Base-by-base conservation (phyloP, 2,888 invertebrate species). In the Apamea sordens region DNA sequence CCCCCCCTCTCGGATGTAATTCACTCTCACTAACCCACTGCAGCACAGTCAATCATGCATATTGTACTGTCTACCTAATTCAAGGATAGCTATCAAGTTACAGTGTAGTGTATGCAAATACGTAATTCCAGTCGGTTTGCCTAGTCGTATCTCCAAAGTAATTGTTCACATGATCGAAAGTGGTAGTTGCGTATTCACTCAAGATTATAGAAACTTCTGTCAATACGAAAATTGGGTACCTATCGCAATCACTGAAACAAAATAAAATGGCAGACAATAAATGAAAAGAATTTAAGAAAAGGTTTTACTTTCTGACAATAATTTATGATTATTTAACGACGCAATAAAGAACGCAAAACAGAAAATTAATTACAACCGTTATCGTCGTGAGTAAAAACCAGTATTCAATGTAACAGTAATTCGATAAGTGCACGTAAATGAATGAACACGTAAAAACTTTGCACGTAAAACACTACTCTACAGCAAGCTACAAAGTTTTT, bases 1-100 rank as follows among this genome's bases (percentile, higher is more conserved):
- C 32, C 32, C 90, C 91, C 87, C 90, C 91, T 86, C 91, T 92
- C 91, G 88, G 84, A 91, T 94, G 95, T 96, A 96, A 95, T 97
- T 97, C 96, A 97, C 97, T 97, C 97, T 97, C 97, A 96, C 96
- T 97, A 97, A 97, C 97, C 97, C 95, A 97, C 96, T 97, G 96
- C 96, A 96, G 94, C 93, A 94, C 93, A 95, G 93, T 95, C 96
- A 93, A 96, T 96, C 96, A 95, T 95, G 96, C 95, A 95, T 94
- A 95, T 93, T 93, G 92, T 90, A 92, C 93, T 90, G 91, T 91
- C 93, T 93, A 91, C 92, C 93, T 95, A 95, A 95, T 95, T 95
- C 94, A 94, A 94, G 94, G 94, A 94, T 93, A 88, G 89, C 89
- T 84, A 86, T 87, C 79, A 78, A 87, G 89, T 89, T 84, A 87